Evolutionary conservation across 1,140 invertebrate genomes (phyloP).

Genomic region (Rhopalosiphum padi): DNA sequence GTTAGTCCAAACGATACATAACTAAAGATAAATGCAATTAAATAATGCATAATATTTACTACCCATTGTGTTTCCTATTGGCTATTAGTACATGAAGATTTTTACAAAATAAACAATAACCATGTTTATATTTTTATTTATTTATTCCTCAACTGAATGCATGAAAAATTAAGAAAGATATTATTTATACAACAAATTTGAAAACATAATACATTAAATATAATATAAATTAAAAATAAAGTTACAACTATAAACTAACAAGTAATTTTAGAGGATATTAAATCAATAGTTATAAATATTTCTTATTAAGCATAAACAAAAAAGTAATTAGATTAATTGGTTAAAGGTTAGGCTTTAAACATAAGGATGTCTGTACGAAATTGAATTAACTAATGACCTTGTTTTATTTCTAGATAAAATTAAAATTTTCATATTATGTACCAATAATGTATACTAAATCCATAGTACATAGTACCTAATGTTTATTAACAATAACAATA

Average conservation of each 20-base stretch:
- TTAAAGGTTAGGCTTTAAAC: neutral
- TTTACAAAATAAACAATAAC: conserved; percentile 47
- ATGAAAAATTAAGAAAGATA: conserved; percentile 40
- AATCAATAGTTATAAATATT: conserved; percentile 3
- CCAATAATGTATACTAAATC: neutral
- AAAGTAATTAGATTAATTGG: neutral
- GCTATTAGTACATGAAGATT: conserved; percentile 28
- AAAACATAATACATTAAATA: conserved; percentile 19
- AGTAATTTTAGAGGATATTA: neutral
- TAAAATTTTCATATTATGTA: neutral
- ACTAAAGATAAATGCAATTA: conserved; percentile 47
- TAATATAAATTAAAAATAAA: conserved; percentile 4
- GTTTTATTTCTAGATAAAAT: neutral
- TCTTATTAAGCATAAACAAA: neutral
- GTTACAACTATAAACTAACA: neutral
- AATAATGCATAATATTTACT: conserved; percentile 45
- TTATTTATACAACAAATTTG: conserved; percentile 39
- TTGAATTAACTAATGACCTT: neutral
- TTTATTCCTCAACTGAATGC: conserved; percentile 43
- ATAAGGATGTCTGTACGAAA: neutral
- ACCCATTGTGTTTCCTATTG: conserved; percentile 52
- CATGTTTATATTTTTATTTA: conserved; percentile 39
- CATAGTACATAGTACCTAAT: neutral
- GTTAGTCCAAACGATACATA: conserved; percentile 53
- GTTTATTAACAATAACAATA: neutral